These are phyloP conservation scores for Lapara coniferarum DNA, from an alignment of 2,888 invertebrate species.

Conservation along the genomic window DNA sequence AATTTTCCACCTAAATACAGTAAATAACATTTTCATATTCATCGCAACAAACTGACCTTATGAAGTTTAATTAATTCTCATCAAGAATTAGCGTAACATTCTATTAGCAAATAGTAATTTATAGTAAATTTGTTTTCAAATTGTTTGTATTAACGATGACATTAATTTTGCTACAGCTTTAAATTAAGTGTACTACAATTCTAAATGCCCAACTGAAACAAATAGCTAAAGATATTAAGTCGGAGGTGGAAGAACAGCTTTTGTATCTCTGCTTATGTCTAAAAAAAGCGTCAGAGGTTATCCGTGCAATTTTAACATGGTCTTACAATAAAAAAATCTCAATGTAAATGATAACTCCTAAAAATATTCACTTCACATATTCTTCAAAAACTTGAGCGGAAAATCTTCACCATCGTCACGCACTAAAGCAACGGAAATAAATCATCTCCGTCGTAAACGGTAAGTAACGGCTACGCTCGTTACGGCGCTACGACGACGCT, in stretches of 20 bases:
- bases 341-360: neutral
- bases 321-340: too few relatives aligned
- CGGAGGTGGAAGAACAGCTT: too few relatives aligned
- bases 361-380: constrained; percentile 9
- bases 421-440: constrained; percentile 30
- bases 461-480: constrained; percentile 40
- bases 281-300: too few relatives aligned
- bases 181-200: too few relatives aligned
- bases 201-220: too few relatives aligned
- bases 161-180: neutral
- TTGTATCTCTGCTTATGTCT: too few relatives aligned
- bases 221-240: too few relatives aligned
- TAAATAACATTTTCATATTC: too few relatives aligned
- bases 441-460: constrained; percentile 38
- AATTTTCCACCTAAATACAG: too few relatives aligned
- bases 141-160: neutral
- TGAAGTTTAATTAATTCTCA: neutral
- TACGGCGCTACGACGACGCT: constrained; percentile 35
- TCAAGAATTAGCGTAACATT: neutral
- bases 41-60: too few relatives aligned
- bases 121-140: neutral
- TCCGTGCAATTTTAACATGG: too few relatives aligned
- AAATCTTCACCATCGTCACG: constrained; percentile 28
- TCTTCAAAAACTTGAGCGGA: constrained; percentile 17
- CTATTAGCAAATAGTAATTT: neutral